phyloP scores from a whole-genome alignment of 2,888 invertebrate species.

The Hyppa rectilinea region DNA sequence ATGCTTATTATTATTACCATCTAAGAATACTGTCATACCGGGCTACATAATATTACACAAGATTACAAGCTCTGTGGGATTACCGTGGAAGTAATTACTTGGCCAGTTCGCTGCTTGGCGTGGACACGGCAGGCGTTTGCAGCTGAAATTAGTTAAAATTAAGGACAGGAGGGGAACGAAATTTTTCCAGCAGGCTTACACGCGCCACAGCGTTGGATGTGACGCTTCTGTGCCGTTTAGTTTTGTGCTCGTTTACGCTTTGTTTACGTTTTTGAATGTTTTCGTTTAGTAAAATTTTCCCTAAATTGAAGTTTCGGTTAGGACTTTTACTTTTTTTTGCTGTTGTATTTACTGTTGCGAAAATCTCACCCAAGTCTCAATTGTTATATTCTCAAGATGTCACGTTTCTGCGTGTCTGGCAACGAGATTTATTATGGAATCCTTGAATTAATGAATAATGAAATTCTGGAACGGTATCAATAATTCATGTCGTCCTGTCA shows the following conservation, averaged over 20 bases:
- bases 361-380: neutral
- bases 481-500: conserved; percentile 30
- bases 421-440: conserved; percentile 11
- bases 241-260: conserved; percentile 64
- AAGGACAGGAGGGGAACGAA: conserved; percentile 63
- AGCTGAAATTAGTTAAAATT: conserved; percentile 74
- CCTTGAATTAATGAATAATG: conserved; percentile 6
- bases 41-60: conserved; percentile 62
- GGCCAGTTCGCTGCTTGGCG: conserved; percentile 71
- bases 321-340: neutral
- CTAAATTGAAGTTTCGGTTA: neutral
- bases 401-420: neutral
- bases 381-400: neutral
- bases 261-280: conserved; percentile 54
- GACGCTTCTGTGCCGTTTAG: conserved; percentile 56
- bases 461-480: conserved; percentile 8
- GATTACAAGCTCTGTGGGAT: conserved; percentile 68
- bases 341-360: neutral
- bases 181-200: conserved; percentile 59
- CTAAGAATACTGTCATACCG: conserved; percentile 59
- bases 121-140: conserved; percentile 63
- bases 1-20: conserved; percentile 53
- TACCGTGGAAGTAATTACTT: conserved; percentile 76
- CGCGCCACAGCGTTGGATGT: conserved; percentile 52
- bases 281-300: conserved; percentile 33